These are phyloP conservation scores for Onychomys leucogaster DNA, from an alignment of 2,797 vertebrate genomes.

Conservation along the genomic window DNA sequence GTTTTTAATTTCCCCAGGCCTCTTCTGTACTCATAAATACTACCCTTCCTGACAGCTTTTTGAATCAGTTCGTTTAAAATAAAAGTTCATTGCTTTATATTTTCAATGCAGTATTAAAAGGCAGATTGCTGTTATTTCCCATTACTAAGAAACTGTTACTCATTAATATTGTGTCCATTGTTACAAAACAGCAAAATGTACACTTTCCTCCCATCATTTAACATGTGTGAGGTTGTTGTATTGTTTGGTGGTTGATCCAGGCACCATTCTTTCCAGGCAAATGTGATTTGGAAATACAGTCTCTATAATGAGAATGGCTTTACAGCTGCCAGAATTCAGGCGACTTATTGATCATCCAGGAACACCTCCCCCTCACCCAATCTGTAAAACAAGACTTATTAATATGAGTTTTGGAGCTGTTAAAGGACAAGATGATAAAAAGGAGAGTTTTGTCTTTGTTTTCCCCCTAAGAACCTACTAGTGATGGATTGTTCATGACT, in stretches of 20 bases:
- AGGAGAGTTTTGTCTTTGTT: not conserved
- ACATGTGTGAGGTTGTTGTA: not conserved
- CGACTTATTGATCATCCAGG: not conserved
- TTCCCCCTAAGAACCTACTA: not conserved
- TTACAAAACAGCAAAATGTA: conserved; percentile 43
- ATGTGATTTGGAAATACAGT: not conserved
- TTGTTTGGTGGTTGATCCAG: conserved; percentile 43
- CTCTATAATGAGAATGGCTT: not conserved
- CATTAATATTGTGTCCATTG: conserved; percentile 67
- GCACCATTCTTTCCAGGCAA: not conserved
- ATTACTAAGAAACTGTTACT: conserved; percentile 67
- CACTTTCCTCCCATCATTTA: conserved; percentile 60
- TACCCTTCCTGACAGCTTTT: conserved; percentile 47
- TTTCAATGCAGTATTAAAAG: conserved; percentile 55
- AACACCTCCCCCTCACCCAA: not conserved
- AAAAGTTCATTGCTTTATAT: conserved; percentile 69
- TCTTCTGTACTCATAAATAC: conserved; percentile 51
- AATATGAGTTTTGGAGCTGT: not conserved
- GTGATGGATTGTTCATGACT: not conserved
- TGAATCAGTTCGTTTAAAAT: conserved; percentile 43
- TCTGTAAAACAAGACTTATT: not conserved
- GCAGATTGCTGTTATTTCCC: conserved; percentile 56
- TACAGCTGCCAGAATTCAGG: not conserved
- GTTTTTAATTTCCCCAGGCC: conserved; percentile 67
- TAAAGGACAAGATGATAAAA: not conserved